phyloP scores from a whole-genome alignment of 2,888 invertebrate genomes.

The Pachydiplax longipennis region DNA sequence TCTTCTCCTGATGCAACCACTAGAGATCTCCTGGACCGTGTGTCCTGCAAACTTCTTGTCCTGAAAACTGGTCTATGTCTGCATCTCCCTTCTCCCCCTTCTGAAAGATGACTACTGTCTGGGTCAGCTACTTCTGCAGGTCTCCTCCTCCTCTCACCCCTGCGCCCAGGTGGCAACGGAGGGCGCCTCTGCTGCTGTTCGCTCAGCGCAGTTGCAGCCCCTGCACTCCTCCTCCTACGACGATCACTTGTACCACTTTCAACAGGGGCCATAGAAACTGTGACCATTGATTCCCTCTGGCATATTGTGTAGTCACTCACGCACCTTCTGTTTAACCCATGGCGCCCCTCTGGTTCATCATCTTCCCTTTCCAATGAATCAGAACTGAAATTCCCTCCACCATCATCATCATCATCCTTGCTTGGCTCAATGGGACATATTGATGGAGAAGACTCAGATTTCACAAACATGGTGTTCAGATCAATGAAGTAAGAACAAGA shows the following conservation, averaged over 20 bases:
- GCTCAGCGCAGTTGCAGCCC: background rate
- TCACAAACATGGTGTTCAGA: slow-evolving; percentile 42
- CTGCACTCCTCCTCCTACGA: background rate
- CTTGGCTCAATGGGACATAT: slow-evolving; percentile 48
- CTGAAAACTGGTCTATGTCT: slow-evolving; percentile 56
- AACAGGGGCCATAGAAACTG: background rate
- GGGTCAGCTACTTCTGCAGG: background rate
- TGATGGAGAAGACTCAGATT: slow-evolving; percentile 47
- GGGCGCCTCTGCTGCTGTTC: slow-evolving; percentile 20
- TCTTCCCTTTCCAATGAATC: slow-evolving; percentile 76
- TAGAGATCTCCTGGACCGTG: slow-evolving; percentile 51
- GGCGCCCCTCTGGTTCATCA: slow-evolving; percentile 55
- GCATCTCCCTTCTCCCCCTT: slow-evolving; percentile 6
- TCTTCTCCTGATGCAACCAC: background rate
- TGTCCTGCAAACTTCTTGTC: slow-evolving; percentile 61
- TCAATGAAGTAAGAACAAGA: slow-evolving; percentile 37
- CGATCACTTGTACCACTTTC: background rate
- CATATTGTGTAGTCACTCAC: slow-evolving; percentile 82
- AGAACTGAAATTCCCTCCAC: slow-evolving; percentile 78
- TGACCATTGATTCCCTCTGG: slow-evolving; percentile 20
- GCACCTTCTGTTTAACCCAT: slow-evolving; percentile 66
- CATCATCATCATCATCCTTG: slow-evolving; percentile 56
- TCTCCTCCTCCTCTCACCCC: background rate
- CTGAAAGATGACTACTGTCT: slow-evolving; percentile 16
- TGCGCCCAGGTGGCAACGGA: background rate